Percentiles rank a stretch among this genome's conserved stretches.
Evolutionary conservation across 2,888 invertebrate species (phyloP).

Genomic region (Drosophila mulleri): DNA sequence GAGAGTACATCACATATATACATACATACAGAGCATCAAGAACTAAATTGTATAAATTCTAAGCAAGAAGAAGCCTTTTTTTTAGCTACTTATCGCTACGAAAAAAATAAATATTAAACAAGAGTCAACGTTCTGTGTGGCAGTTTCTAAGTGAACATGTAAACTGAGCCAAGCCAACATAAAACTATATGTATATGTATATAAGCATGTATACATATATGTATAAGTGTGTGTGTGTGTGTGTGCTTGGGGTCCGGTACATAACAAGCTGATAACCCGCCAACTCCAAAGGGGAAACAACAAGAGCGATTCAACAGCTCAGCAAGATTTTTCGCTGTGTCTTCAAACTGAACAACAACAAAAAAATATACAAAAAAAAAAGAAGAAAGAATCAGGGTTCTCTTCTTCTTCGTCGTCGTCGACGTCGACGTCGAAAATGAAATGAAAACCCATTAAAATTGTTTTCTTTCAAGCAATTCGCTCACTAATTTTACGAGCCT

Average conservation of each 20-base stretch:
- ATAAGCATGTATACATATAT: conserved; percentile 4
- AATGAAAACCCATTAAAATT: conserved; percentile 74
- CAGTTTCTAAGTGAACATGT: conserved; percentile 69
- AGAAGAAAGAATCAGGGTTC: neutral
- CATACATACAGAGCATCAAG: conserved; percentile 1
- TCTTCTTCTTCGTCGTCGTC: conserved; percentile 9
- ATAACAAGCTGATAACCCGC: conserved; percentile 66
- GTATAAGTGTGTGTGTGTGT: conserved; percentile 18
- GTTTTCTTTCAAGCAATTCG: conserved; percentile 48
- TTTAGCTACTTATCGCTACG: conserved; percentile 46
- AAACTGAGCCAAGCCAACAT: conserved; percentile 57
- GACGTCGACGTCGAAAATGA: conserved; percentile 56
- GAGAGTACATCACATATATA: conserved; percentile 3
- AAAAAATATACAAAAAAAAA: neutral
- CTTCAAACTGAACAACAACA: conserved; percentile 22
- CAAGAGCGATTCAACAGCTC: conserved; percentile 52
- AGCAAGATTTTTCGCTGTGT: conserved; percentile 64
- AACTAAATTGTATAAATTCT: conserved; percentile 21
- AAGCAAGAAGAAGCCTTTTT: conserved; percentile 20
- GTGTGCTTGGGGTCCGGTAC: conserved; percentile 20
- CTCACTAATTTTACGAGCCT: conserved; percentile 66
- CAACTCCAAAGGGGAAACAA: conserved; percentile 56
- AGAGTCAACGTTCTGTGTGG: conserved; percentile 55
- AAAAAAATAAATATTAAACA: conserved; percentile 18
- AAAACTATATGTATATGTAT: conserved; percentile 15